Evolutionary conservation across 2,888 invertebrate genomes (phyloP), one percentile per base, ranked within the genome.

Genomic region (Torymus tubicola): DNA sequence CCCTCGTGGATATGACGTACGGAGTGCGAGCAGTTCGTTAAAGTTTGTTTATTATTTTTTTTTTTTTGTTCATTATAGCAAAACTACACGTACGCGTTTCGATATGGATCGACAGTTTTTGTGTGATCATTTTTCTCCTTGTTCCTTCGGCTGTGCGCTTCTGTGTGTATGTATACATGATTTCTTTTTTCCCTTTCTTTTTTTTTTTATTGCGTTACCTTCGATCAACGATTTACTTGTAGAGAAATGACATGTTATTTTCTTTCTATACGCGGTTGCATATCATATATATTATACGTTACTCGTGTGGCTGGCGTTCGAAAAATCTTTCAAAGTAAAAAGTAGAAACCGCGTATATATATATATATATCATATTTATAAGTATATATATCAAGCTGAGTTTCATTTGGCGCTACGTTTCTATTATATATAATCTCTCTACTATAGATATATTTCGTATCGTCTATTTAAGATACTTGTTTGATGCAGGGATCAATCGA

Each of bases 141-240:
- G 18, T 31, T 31, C 13, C 55, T 24, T 60, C 50, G 68, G 68
- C 60, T 81, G 80, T 81, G 80, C 80, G 80, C 58, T 81, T 77
- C 50, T 72, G 65, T 74, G 53, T 64, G 16, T 63, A 63, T 69
- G n/a, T n/a, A 63, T 64, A 70, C 42, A 57, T 73, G 52, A 67
- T 71, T 63, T 58, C 14, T 63, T 31, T 31, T 31, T 31, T 31
- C 31, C 3, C 31, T 3, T 31, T 8, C 5, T 31, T 31, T 31
- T 1, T 31, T 31, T 31, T 63, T 31, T 73, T 55, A 73, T 69
- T 63, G 73, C 69, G 50, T 67, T 61, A 31, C 53, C 42, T 50
- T 31, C 31, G 31, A 31, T 31, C 21, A 58, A 18, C 58, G 24
- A 65, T 75, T 13, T 75, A 67, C 21, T 70, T 50, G 58, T 50